These are phyloP conservation scores for Gobionotothen gibberifrons DNA, from an alignment of 2,797 vertebrate genomes.

Conservation along the genomic window DNA sequence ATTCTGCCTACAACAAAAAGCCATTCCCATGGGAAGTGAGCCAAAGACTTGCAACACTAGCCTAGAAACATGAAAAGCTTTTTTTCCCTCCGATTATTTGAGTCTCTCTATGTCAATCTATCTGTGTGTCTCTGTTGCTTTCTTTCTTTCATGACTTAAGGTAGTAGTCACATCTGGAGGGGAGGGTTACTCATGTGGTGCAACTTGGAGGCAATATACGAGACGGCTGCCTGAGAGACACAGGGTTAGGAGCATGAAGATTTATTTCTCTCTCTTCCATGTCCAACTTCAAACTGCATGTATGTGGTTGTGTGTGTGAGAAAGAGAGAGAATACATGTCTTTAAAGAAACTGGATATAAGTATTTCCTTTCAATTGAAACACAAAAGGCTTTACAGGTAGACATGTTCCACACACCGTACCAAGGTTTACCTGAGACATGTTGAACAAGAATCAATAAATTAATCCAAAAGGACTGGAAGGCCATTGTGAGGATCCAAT, in stretches of 20 bases:
- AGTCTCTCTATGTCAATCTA: slow-evolving; percentile 31
- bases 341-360: slow-evolving; percentile 31
- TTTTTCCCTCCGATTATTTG: slow-evolving; percentile 35
- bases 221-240: slow-evolving; percentile 36
- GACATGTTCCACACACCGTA: slow-evolving; percentile 17
- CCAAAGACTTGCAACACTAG: slow-evolving; percentile 66
- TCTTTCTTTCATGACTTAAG: slow-evolving; percentile 66
- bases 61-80: slow-evolving; percentile 68
- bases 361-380: slow-evolving; percentile 24
- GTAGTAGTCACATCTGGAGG: slow-evolving; percentile 66
- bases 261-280: slow-evolving; percentile 42
- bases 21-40: slow-evolving; percentile 70
- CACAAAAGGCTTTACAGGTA: slow-evolving; percentile 40
- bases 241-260: slow-evolving; percentile 41
- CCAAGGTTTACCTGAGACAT: slow-evolving; percentile 10
- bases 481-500: slow-evolving; percentile 21
- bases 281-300: slow-evolving; percentile 32
- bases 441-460: slow-evolving; percentile 59
- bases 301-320: slow-evolving; percentile 15
- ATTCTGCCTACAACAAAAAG: slow-evolving; percentile 80
- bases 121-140: slow-evolving; percentile 44
- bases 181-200: slow-evolving; percentile 70
- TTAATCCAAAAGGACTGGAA: slow-evolving; percentile 41
- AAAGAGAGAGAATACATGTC: slow-evolving; percentile 10
- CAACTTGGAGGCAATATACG: slow-evolving; percentile 75